These are phyloP conservation scores for Pyrgilauda ruficollis DNA, from an alignment of 2,113 vertebrate genomes.

Conservation along the genomic window DNA sequence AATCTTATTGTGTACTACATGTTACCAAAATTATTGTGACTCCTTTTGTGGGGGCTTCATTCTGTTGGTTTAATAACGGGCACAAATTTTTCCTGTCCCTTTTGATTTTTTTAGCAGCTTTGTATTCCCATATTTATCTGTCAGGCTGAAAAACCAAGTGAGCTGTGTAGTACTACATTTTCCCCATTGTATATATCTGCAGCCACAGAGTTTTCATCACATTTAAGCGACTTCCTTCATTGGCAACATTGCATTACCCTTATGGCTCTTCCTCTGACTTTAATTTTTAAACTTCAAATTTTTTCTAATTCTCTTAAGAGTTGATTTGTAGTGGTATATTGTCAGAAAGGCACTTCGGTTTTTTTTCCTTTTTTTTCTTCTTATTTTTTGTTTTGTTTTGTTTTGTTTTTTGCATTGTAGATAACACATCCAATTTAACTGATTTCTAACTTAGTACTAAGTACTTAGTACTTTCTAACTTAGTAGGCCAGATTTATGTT, in stretches of 20 bases:
- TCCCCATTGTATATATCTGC: not conserved
- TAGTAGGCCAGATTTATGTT: not conserved
- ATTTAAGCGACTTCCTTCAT: not conserved
- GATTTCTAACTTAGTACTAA: not conserved
- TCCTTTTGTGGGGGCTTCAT: not conserved
- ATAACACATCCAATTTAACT: not conserved
- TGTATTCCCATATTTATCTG: not conserved
- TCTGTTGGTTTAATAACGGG: not conserved
- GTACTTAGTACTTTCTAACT: no score
- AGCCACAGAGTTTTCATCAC: not conserved
- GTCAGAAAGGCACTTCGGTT: not conserved
- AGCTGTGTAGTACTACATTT: not conserved
- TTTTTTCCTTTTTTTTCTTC: not conserved
- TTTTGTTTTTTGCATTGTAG: not conserved
- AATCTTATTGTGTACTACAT: not conserved
- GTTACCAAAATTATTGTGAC: not conserved
- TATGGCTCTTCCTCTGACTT: not conserved
- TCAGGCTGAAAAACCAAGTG: not conserved
- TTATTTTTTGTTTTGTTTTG: not conserved
- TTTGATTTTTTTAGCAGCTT: not conserved
- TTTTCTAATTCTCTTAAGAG: not conserved
- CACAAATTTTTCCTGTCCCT: not conserved
- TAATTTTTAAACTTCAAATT: not conserved
- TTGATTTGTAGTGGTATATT: not conserved
- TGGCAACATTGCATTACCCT: not conserved